A percentile compares a stretch with the other conserved stretches of the same genome.
Evolutionary conservation across 2,797 vertebrate species (phyloP).

Genomic region (Acrossocheilus fasciatus): DNA sequence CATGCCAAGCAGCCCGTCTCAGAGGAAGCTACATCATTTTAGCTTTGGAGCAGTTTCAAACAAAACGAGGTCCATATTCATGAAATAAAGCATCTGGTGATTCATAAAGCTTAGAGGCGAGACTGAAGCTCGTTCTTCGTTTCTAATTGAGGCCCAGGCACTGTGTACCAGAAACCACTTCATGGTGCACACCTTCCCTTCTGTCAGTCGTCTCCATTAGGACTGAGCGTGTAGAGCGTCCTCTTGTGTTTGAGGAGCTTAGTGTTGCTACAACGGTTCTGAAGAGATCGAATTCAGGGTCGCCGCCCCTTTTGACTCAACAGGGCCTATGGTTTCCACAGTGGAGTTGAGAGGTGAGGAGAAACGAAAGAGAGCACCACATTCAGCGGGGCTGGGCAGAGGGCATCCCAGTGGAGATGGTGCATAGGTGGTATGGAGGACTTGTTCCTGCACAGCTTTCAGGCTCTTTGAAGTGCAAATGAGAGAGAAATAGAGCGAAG

Average conservation of each 20-base stretch:
- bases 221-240: background rate
- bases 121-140: slow-evolving; percentile 55
- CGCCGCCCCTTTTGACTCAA: slow-evolving; percentile 43
- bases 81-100: slow-evolving; percentile 74
- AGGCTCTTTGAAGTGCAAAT: slow-evolving; percentile 73
- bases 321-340: slow-evolving; percentile 66
- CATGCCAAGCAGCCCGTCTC: slow-evolving; percentile 28
- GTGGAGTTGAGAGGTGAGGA: slow-evolving; percentile 59
- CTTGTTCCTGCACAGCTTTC: slow-evolving; percentile 69
- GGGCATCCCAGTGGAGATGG: slow-evolving; percentile 48
- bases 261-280: slow-evolving; percentile 70
- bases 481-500: slow-evolving; percentile 14
- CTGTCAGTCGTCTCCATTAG: slow-evolving; percentile 4
- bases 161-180: slow-evolving; percentile 66
- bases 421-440: slow-evolving; percentile 78
- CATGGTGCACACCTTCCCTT: slow-evolving; percentile 42
- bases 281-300: slow-evolving; percentile 57
- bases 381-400: slow-evolving; percentile 39
- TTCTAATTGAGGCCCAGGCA: slow-evolving; percentile 68
- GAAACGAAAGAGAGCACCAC: slow-evolving; percentile 54
- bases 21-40: slow-evolving; percentile 67
- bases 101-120: slow-evolving; percentile 76
- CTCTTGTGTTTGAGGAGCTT: slow-evolving; percentile 32
- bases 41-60: slow-evolving; percentile 55
- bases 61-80: slow-evolving; percentile 58